phyloP scores from a whole-genome alignment of 2,797 vertebrate genomes.

The Lepidocolaptes lacrymiger region DNA sequence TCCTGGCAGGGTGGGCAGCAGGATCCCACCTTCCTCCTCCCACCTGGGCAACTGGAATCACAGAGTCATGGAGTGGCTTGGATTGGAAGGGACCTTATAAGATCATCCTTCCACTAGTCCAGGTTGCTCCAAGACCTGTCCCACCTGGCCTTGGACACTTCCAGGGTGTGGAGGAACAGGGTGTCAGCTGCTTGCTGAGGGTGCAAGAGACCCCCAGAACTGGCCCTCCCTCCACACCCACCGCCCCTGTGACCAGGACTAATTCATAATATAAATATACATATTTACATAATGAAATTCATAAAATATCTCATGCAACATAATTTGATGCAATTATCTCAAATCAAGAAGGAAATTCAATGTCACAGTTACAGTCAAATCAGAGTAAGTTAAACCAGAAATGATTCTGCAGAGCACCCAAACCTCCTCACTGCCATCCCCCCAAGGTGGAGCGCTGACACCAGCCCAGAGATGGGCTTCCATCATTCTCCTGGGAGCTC shows the following conservation, averaged over 20 bases:
- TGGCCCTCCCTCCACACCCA: rapidly evolving
- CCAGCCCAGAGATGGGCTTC: rapidly evolving
- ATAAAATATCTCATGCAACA: not conserved
- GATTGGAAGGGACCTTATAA: not conserved
- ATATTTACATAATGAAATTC: not conserved
- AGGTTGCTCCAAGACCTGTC: not conserved
- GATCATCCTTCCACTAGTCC: not conserved
- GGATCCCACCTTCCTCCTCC: not conserved
- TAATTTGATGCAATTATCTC: not conserved
- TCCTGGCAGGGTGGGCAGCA: not conserved
- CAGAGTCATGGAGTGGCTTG: not conserved
- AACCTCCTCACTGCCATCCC: not conserved
- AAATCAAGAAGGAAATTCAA: not conserved
- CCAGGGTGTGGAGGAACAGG: not conserved
- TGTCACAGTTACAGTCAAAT: not conserved
- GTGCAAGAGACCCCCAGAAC: not conserved
- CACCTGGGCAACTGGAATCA: not conserved
- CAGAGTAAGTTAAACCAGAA: not conserved
- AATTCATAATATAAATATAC: not conserved
- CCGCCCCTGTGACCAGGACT: not conserved
- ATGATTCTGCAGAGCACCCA: not conserved
- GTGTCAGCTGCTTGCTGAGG: not conserved
- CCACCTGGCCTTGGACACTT: not conserved
- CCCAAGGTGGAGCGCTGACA: rapidly evolving
- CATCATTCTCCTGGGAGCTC: not conserved